Evolutionary conservation across 2,888 invertebrate genomes (phyloP), one percentile per base, ranked within the genome.

Genomic region (Drosophila prostipennis): DNA sequence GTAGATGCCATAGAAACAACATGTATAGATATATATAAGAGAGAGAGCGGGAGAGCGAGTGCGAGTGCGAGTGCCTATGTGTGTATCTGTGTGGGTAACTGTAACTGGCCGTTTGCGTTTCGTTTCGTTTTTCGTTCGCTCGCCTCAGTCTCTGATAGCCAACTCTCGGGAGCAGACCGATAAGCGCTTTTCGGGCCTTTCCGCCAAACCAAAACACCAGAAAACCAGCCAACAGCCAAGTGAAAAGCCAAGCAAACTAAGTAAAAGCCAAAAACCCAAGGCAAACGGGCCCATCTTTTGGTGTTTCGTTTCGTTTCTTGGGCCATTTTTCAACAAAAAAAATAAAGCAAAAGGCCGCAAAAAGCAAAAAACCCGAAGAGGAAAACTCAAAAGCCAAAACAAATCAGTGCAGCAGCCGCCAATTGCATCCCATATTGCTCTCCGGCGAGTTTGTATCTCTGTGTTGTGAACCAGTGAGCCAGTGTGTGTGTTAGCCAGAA

Each of bases 161-260:
- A 89, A 89, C 90, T 88, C 89, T 90, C 90, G 90, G 90, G 90
- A 86, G 82, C 86, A 87, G 91, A 90, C 89, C 87, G 89, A 89
- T 83, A 89, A 90, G 81, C 82, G 89, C 89, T 85, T 79, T 74
- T 67, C 73, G 73, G 76, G 57, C 51, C 45, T 53, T 61, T 67
- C 61, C 51, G 59, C 34, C 56, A 55, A 65, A 46, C 42, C 59
- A 46, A 40, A 61, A 65, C 37, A 74, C 19, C 71, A 48, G 57
- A 32, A 51, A 51, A 60, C 63, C 26, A 36, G 46, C 60, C 19
- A 70, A 65, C 13, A 58, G 52, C 52, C 48, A 58, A 64, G 57
- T 51, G 46, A 57, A 56, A 49, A 54, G 42, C 77, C 3, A 34
- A 48, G 34, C 34, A 16, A 48, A 48, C 48, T 7, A 13, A 48